Evolutionary conservation across 2,888 invertebrate species (phyloP), one percentile per base, ranked within the genome.

Genomic region (Ryuthela nishihirai): DNA sequence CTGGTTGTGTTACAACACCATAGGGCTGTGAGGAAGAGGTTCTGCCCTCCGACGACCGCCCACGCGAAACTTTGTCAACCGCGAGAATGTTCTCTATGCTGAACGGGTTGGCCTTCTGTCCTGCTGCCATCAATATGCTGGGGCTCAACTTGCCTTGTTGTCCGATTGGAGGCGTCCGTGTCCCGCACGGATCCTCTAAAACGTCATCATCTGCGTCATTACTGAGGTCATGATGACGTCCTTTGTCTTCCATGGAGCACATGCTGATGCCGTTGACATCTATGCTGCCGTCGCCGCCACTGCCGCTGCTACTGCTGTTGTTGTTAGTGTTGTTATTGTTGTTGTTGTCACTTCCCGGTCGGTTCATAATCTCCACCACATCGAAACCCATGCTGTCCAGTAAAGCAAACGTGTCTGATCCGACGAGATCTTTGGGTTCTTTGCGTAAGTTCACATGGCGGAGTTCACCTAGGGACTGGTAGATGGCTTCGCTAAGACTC

Each of bases 381-480:
- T 67, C 65, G 36, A 66, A 52, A 12, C 59, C 63, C 42, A 67
- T 58, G 2, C 54, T 48, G 15, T 64, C 65, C 21, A 67, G 56
- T n/a, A 67, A 54, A 4, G 43, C 26, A 36, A 34, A 64, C 17
- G 59, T 59, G 21, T 67, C 67, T 4, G 32, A 38, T 2, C 67
- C 67, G 1, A 67, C 60, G 20, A 67, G 46, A 29, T 67, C 66
- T 12, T 56, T 48, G 1, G 65, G 46, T 44, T 62, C 62, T 47
- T 67, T 67, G 9, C 29, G 34, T n/a, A 32, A 41, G 36, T 67
- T 66, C 34, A 64, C 44, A 39, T 59, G 53, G 29, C 67, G 40
- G 4, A 67, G 52, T 43, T 67, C 67, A 10, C 53, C 43, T 7
- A 67, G 40, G 0, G 65, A 65, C 42, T 67, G 67, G 39, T 64